Evolutionary conservation across 2,888 invertebrate genomes (phyloP), one percentile per base, ranked within the genome.

Genomic region (Ochlodes sylvanus): DNA sequence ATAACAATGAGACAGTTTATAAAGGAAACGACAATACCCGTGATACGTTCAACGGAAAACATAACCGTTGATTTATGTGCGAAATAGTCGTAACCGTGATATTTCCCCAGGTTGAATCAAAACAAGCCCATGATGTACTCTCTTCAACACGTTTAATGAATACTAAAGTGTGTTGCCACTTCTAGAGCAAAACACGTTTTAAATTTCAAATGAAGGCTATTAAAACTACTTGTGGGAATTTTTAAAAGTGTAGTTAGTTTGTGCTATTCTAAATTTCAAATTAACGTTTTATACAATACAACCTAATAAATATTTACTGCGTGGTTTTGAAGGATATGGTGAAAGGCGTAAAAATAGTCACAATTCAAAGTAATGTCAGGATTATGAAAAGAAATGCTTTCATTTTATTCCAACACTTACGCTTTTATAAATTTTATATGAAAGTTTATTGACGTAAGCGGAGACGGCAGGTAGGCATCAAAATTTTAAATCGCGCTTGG

Each of bases 271-370:
- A 75, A 74, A 75, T 75, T 75, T 67, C 15, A 71, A 67, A 75
- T 74, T 60, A 71, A 74, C 71, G 64, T 71, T 71, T 21, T 42
- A 42, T 72, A 71, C 68, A 72, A 64, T 64, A 47, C 69, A 52
- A 68, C 70, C 70, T 78, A 72, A 73, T 78, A 77, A 76, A 79
- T 78, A 79, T 77, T 79, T 71, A 79, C 67, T 56, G 60, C 17
- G 57, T 62, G 65, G 69, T 63, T 71, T 60, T 68, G 71, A 27
- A 71, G 68, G 65, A 61, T 75, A 84, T 81, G 82, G 77, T 85
- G 80, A 44, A 50, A 50, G 17, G 19, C 19, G 27, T 54, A 54
- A 54, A 50, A 52, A 54, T 54, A 54, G 32, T 7, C 14, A 7
- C 54, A n/a, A 32, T 50, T 50, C 19, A 19, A 50, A 10, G 50